A percentile compares a stretch with the other conserved stretches of the same genome.
These are phyloP conservation scores for Neostethus bicornis DNA, from an alignment of 2,797 vertebrate species.

Conservation along the genomic window DNA sequence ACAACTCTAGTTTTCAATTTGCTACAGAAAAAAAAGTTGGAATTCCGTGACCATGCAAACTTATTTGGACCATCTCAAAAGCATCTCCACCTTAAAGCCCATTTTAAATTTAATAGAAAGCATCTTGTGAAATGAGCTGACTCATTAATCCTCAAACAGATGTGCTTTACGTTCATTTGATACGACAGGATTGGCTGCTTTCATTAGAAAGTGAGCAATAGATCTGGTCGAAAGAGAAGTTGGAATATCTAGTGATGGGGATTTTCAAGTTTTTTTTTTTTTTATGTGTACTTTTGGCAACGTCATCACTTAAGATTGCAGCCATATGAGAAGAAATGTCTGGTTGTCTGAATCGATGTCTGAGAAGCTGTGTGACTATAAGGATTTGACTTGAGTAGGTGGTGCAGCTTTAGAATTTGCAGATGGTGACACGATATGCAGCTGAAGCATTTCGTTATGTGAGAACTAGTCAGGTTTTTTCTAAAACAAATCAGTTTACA, in stretches of 20 bases:
- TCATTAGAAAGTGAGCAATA: slow-evolving; percentile 49
- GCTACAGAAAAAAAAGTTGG: not conserved
- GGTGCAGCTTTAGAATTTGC: slow-evolving; percentile 39
- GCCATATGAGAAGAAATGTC: slow-evolving; percentile 46
- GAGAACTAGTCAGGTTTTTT: slow-evolving; percentile 29
- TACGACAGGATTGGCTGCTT: slow-evolving; percentile 25
- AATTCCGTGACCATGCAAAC: slow-evolving; percentile 6
- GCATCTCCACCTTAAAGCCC: not conserved
- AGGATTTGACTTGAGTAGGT: slow-evolving; percentile 37
- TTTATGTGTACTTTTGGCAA: slow-evolving; percentile 44
- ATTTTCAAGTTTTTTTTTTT: slow-evolving; percentile 23
- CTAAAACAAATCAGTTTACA: no score
- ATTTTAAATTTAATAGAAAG: slow-evolving; percentile 16
- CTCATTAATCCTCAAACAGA: slow-evolving; percentile 23
- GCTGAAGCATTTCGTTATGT: slow-evolving; percentile 24
- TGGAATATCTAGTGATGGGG: slow-evolving; percentile 18
- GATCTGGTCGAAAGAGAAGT: slow-evolving; percentile 19
- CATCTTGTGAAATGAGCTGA: slow-evolving; percentile 33
- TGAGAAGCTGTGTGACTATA: slow-evolving; percentile 36
- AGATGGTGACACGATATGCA: slow-evolving; percentile 31
- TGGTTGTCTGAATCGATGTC: slow-evolving; percentile 50
- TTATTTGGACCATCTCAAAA: slow-evolving; percentile 6
- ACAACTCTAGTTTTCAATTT: no score
- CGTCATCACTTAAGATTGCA: slow-evolving; percentile 37
- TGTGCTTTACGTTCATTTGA: slow-evolving; percentile 35